Evolutionary conservation across 2,113 vertebrate genomes (phyloP).

Genomic region (Riparia riparia): DNA sequence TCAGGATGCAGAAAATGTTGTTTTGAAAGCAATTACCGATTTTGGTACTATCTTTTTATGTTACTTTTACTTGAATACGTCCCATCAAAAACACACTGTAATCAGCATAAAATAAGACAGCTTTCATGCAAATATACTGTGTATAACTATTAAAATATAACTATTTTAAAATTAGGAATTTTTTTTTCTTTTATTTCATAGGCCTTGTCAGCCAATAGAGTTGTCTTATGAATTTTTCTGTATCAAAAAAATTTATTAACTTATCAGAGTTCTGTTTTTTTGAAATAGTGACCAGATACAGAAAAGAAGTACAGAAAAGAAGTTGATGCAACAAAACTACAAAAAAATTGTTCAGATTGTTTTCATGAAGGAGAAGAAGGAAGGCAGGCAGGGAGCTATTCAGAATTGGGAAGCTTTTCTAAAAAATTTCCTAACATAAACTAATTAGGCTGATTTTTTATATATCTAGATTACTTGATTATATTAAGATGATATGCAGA

Average conservation of each 20-base stretch:
- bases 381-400: background rate
- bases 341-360: background rate
- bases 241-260: background rate
- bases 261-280: background rate
- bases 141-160: background rate
- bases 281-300: background rate
- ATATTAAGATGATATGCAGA: background rate
- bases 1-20: background rate
- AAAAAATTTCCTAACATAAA: background rate
- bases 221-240: fast-evolving
- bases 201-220: background rate
- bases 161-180: background rate
- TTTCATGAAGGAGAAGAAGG: background rate
- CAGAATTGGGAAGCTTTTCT: background rate
- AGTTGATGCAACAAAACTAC: background rate
- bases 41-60: background rate
- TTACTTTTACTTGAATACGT: background rate
- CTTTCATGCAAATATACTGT: background rate
- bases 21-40: background rate
- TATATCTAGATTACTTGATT: background rate
- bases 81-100: background rate
- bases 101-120: background rate
- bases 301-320: background rate
- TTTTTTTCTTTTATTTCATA: background rate
- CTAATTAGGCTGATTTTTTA: background rate